Base-by-base conservation (phyloP, 2,888 invertebrate species). In the Cecidostiba fungosa region DNA sequence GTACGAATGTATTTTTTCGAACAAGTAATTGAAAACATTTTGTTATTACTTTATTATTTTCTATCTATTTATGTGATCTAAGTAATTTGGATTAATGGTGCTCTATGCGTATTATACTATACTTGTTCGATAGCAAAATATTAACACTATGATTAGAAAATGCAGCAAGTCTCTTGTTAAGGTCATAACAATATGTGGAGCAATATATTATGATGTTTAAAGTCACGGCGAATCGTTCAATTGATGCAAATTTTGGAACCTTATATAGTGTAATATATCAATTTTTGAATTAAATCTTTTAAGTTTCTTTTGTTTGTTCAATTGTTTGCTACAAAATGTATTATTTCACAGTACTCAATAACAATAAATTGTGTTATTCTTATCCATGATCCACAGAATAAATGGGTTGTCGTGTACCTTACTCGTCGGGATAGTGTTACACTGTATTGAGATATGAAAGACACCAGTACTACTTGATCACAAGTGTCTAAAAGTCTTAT, bases 401-500 rank as follows among this genome's bases (percentile, higher is more conserved):
- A 77, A 43, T 14, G 23, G 23, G 10, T 72, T 77, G 43, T 73
- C 62, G 72, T 84, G 77, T 77, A 77, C 19, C 32, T 70, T 47
- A 84, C 72, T 76, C 14, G 29, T 79, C 47, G 62, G 36, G 70
- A 76, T 84, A 84, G 32, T 74, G 73, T 84, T 81, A 47, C 70
- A 83, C 43, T 79, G 36, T 82, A 76, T 36, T 78, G 59, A 82
- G 50, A 59, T 39, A 70, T 54, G 8, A 79, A 79, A 76, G 76
- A 77, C 79, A 86, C 59, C 66, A 19, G n/a, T 72, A 62, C 36
- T 70, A 59, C 70, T 85, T 72, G 62, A 85, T 85, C 62, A 77
- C 85, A 77, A 36, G 79, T 76, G 78, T 86, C 79, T 83, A 62
- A 26, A 70, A 80, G 59, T 69, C 78, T 79, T 85, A 78, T 76